phyloP scores from a whole-genome alignment of 2,888 invertebrate species.

The Drosophila stalkeri region DNA sequence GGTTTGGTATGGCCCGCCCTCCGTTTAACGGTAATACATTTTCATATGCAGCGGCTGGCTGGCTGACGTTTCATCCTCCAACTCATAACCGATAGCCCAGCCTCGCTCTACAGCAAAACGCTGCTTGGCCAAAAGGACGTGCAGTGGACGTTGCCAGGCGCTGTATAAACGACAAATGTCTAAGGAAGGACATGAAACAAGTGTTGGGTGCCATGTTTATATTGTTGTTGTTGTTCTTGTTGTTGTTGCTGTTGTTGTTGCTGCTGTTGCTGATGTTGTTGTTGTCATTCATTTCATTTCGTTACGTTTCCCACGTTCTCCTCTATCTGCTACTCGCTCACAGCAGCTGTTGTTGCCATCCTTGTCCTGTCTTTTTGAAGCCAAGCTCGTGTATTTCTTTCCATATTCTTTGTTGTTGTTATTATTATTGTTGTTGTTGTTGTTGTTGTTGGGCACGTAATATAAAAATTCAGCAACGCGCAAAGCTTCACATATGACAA shows the following conservation, averaged over 20 bases:
- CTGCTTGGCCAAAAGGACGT: slow-evolving; percentile 12
- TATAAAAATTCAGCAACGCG: slow-evolving; percentile 78
- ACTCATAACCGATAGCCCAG: slow-evolving; percentile 28
- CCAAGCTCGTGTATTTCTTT: slow-evolving; percentile 14
- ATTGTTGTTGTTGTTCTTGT: slow-evolving; percentile 24
- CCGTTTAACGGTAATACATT: slow-evolving; percentile 74
- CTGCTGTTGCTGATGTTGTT: slow-evolving; percentile 31
- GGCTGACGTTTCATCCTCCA: slow-evolving; percentile 33
- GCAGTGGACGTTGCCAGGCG: slow-evolving; percentile 59
- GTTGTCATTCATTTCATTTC: slow-evolving; percentile 69
- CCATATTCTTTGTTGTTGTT: slow-evolving; percentile 23
- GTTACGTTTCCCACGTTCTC: slow-evolving; percentile 28
- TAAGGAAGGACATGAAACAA: slow-evolving; percentile 66
- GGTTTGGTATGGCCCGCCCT: slow-evolving; percentile 37
- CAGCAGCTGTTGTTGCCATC: slow-evolving; percentile 25
- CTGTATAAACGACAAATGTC: slow-evolving; percentile 39
- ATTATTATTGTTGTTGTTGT: slow-evolving; percentile 38
- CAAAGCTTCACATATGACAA: slow-evolving; percentile 79
- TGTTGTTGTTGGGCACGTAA: slow-evolving; percentile 54
- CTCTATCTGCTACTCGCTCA: slow-evolving; percentile 3
- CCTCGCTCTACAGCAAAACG: background rate
- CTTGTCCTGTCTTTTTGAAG: slow-evolving; percentile 43
- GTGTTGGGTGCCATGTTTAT: slow-evolving; percentile 79
- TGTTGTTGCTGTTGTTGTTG: slow-evolving; percentile 26
- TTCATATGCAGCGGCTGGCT: slow-evolving; percentile 63